Evolutionary conservation across 2,888 invertebrate species (phyloP).

Genomic region (Cylloceria caligata): DNA sequence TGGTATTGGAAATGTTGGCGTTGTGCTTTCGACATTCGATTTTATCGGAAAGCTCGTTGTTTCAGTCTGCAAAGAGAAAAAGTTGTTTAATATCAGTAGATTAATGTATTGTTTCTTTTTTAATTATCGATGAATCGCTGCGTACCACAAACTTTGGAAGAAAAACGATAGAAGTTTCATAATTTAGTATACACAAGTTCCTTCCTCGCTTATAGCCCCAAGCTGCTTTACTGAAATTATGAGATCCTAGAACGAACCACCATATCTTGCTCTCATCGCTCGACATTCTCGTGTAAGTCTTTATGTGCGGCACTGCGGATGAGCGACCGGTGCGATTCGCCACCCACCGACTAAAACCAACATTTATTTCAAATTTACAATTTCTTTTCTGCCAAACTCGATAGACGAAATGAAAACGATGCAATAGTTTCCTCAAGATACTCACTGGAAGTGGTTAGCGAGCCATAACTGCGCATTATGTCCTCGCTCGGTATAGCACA

Average conservation of each 20-base stretch:
- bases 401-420: too few relatives aligned
- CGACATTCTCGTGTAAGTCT: conserved; percentile 93
- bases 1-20: conserved; percentile 88
- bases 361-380: conserved; percentile 18
- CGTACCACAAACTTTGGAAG: conserved; percentile 93
- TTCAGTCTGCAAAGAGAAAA: conserved; percentile 85
- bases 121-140: conserved; percentile 61
- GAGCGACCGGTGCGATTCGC: conserved; percentile 89
- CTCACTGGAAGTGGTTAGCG: conserved; percentile 90
- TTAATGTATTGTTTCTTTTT: conserved; percentile 13
- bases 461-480: conserved; percentile 96
- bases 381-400: background rate
- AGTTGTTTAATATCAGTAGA: conserved; percentile 2
- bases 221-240: conserved; percentile 98
- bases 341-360: conserved; percentile 92
- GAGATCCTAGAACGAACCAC: conserved; percentile 96
- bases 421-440: conserved; percentile 70
- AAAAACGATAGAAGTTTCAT: conserved; percentile 96
- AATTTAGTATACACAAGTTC: conserved; percentile 90
- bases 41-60: conserved; percentile 87
- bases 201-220: conserved; percentile 89
- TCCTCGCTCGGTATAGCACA: conserved; percentile 92
- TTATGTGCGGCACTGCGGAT: conserved; percentile 97
- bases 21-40: conserved; percentile 63
- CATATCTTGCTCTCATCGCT: conserved; percentile 89